phyloP scores from a whole-genome alignment of 2,888 invertebrate species.

The Boloria selene region DNA sequence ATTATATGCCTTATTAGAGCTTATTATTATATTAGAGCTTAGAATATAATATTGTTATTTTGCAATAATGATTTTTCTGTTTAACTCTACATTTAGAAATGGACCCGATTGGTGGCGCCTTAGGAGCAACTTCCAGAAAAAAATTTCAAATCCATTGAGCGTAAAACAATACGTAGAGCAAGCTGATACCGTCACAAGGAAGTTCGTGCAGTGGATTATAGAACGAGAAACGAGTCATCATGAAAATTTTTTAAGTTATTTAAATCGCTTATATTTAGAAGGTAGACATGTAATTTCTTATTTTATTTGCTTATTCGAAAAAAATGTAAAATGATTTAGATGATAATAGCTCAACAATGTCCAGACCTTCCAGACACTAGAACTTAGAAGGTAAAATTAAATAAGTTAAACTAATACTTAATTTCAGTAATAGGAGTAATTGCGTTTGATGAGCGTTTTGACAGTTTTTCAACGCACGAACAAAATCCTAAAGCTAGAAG shows the following conservation, averaged over 20 bases:
- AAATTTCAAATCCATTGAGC: constrained; percentile 87
- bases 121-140: constrained; percentile 90
- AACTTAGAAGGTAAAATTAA: neutral
- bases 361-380: no score
- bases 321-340: no score
- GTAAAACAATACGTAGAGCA: constrained; percentile 85
- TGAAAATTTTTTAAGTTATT: constrained; percentile 85
- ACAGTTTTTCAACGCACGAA: constrained; percentile 85
- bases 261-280: constrained; percentile 90
- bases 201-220: constrained; percentile 83
- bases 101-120: constrained; percentile 92
- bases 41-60: no score
- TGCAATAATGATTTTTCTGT: neutral
- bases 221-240: constrained; percentile 48
- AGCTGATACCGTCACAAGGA: constrained; percentile 84
- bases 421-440: constrained; percentile 88
- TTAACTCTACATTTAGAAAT: constrained; percentile 81
- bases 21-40: no score
- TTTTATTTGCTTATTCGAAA: neutral
- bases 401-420: neutral
- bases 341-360: no score
- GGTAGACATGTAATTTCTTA: constrained; percentile 73
- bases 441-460: constrained; percentile 86
- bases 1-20: no score
- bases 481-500: constrained; percentile 83